Base-by-base conservation (phyloP, 2,113 vertebrate species). In the Xenus cinereus region DNA sequence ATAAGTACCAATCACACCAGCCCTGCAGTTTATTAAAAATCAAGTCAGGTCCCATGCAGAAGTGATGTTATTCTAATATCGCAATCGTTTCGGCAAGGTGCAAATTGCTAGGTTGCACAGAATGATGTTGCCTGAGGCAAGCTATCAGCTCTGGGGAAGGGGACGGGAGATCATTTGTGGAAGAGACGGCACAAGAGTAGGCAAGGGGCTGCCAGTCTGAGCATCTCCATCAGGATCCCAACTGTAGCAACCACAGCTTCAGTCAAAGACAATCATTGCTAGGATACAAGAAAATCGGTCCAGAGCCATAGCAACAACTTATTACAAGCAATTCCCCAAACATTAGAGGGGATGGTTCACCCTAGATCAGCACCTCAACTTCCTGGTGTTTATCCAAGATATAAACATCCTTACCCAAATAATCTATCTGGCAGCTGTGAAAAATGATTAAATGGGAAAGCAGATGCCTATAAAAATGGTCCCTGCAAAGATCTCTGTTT, bases 281-380 rank as follows among this genome's bases (percentile, higher is more conserved):
- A 92, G 93, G 94, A 92, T 83, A 96, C 89, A 69, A 39, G 84
- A 74, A 88, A 87, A 91, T 14, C 74, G 82, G 72, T 79, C 87
- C 90, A 76, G 73, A 95, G 83, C 62, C 91, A 88, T 64, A 71
- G 90, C 78, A 97, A 94, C 93, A 48, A 76, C 37, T 69, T 73
- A 41, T 50, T 45, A 76, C 28, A 26, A 79, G 62, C 62, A 87
- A 73, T 81, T 82, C 88, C 69, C 62, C 35, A 57, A 43, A 59
- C 2, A 1, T 75, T 48, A 1, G 1, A 92, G 51, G 39, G 45
- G 63, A 75, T 12, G 41, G 80, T 32, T 89, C 84, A 43, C 22
- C 28, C 56, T 3, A 30, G 17, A 37, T 32, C 66, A 89, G 62
- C 39, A 50, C 53, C 90, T 93, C 37, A 27, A n/a, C 69, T 73